Base-by-base conservation (phyloP, 2,797 vertebrate species). In the Chiloscyllium punctatum region DNA sequence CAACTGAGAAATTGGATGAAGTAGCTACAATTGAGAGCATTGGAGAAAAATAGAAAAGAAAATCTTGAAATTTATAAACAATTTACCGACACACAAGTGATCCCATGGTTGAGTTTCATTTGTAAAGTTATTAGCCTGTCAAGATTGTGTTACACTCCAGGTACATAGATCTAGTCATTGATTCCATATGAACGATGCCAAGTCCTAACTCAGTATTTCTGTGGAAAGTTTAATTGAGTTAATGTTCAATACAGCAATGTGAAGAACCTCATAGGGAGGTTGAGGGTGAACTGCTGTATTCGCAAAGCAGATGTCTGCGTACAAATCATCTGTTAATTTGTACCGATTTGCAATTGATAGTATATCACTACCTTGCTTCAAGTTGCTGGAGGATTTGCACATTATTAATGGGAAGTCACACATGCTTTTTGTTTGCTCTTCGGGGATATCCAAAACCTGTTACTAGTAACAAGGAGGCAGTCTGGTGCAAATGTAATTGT, bases 381-480 rank as follows among this genome's bases (percentile, higher is more conserved):
- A 37, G 77, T 82, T 82, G 77, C n/a, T 82, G 77, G n/a, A 37
- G 3, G 13, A 82, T 82, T 82, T 16, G 37, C 15, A 82, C 77
- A 37, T 62, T 62, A 79, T 16, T 23, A n/a, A 82, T 7, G 37
- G 18, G 4, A 21, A 82, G 18, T 5, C n/a, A 18, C 79, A 23
- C 16, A 77, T 94, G 57, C n/a, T 30, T 68, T 94, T 94, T 53
- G 53, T 96, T 96, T 95, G 79, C 37, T 82, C 42, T 82, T 37
- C 42, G 16, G 42, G 13, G 37, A 82, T 16, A 23, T 18, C 5
- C 16, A 82, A 21, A 82, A 42, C 79, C 18, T 42, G 18, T 79
- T 82, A n/a, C 13, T 2, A 74, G 30, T 77, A 30, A 77, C 0
- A 77, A 33, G 72, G 30, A 77, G 27, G 72, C 30, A 33, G 72